A percentile compares a stretch with the other conserved stretches of the same genome.
phyloP scores from a whole-genome alignment of 2,113 vertebrate species.

The Triplophysa rosa region DNA sequence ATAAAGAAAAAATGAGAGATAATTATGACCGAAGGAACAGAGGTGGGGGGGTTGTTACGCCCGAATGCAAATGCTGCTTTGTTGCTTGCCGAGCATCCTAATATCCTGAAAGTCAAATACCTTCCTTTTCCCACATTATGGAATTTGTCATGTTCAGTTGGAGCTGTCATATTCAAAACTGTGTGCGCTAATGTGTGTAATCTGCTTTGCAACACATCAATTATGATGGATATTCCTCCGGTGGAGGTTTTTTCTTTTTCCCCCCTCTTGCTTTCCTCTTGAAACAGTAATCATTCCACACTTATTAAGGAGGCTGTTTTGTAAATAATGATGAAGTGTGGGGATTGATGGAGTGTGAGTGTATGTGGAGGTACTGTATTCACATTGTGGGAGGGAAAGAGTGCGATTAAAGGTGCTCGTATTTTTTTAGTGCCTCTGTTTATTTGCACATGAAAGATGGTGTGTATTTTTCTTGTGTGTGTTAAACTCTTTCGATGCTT shows the following conservation, averaged over 20 bases:
- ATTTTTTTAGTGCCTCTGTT: constrained; percentile 24
- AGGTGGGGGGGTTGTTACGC: constrained; percentile 24
- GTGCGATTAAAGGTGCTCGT: neutral
- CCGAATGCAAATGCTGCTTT: constrained; percentile 62
- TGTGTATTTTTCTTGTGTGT: constrained; percentile 17
- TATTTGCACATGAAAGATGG: neutral
- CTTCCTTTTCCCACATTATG: constrained; percentile 66
- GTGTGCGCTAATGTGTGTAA: constrained; percentile 83
- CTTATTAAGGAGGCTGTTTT: constrained; percentile 80
- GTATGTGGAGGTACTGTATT: neutral
- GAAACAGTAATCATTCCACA: constrained; percentile 74
- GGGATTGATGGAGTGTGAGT: constrained; percentile 42
- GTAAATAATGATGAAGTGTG: constrained; percentile 74
- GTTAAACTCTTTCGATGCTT: neutral
- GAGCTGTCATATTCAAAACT: constrained; percentile 79
- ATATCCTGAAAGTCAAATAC: constrained; percentile 68
- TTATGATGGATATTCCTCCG: constrained; percentile 80
- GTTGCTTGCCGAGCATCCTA: constrained; percentile 64
- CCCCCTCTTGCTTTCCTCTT: constrained; percentile 63
- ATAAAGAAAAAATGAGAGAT: constrained; percentile 49
- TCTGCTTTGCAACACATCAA: constrained; percentile 85
- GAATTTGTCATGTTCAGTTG: constrained; percentile 83
- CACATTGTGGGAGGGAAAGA: neutral
- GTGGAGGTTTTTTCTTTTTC: constrained; percentile 67
- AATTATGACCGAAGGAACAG: constrained; percentile 33